Evolutionary conservation across 2,888 invertebrate species (phyloP), one percentile per base, ranked within the genome.

Genomic region (Elysia crispata): DNA sequence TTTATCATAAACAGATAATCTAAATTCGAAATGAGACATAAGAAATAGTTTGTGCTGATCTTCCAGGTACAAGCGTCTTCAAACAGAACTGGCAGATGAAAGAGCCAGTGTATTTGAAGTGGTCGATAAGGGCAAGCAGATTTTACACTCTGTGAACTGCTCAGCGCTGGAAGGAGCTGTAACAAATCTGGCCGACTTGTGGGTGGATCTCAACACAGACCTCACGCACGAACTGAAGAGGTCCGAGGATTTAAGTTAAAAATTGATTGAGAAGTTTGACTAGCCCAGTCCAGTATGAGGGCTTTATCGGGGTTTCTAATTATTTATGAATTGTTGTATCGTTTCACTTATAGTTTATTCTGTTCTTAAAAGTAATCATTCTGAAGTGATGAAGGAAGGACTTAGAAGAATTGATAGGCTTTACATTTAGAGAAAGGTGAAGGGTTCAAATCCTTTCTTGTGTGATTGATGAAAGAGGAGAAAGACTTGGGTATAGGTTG

Each of bases 101-200:
- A 90, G 88, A 81, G 84, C 89, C 5, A 83, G 85, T 30, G 86
- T 91, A 79, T 89, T 88, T 82, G 87, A 89, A 80, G 86, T 88
- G 28, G 89, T 90, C 25, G 90, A 91, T 75, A 86, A 85, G 79
- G 91, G 90, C 64, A 90, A 89, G 62, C 88, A 88, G 81, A 85
- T 91, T 75, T 84, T 91, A 69, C 88, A 88, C 80, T 85, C 86
- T 72, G 83, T 91, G 62, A 86, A 85, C 64, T 90, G 90, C 83
- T 87, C 90, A 18, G 73, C 83, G 5, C 83, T 91, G 70, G 90
- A 91, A 82, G 85, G 84, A 25, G 83, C 87, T 31, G 78, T 91
- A 3, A 86, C 89, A 41, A 88, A 89, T 23, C 81, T 91, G 62
- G 87, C 89, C 8, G 89, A 91, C n/a, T 87, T 87, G 74, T 90